Conservation (phyloP, 2,888 invertebrate species). For the Pandemis corylana region DNA sequence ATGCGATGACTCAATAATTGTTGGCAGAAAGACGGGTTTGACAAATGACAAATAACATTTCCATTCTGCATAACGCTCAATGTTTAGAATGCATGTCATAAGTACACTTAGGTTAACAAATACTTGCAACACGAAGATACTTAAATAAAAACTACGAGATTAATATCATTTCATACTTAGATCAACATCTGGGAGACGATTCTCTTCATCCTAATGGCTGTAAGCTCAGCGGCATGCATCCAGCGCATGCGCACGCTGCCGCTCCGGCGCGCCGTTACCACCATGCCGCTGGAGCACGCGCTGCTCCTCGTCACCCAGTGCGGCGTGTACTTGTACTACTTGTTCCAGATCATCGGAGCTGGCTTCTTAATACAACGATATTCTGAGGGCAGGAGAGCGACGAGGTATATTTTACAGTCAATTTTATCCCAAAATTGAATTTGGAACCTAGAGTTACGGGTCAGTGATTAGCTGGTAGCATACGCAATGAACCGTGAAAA, state of each 20-base stretch:
- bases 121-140: no score
- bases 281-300: conserved; percentile 87
- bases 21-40: no score
- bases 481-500: no score
- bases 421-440: no score
- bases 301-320: conserved; percentile 91
- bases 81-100: no score
- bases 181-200: conserved; percentile 85
- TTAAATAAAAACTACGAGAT: no score
- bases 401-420: conserved; percentile 60
- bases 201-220: conserved; percentile 73
- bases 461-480: no score
- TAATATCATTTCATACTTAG: conserved; percentile 37
- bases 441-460: no score
- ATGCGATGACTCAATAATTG: no score
- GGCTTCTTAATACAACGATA: conserved; percentile 81
- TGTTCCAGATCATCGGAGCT: conserved; percentile 91
- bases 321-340: conserved; percentile 91
- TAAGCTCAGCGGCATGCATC: conserved; percentile 74
- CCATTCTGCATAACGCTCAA: no score
- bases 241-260: conserved; percentile 73
- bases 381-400: conserved; percentile 68
- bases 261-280: conserved; percentile 63
- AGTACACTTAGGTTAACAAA: no score
- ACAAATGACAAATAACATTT: no score